Evolutionary conservation across 2,888 invertebrate genomes (phyloP), one percentile per base, ranked within the genome.

Genomic region (Chaitophorus viminalis): DNA sequence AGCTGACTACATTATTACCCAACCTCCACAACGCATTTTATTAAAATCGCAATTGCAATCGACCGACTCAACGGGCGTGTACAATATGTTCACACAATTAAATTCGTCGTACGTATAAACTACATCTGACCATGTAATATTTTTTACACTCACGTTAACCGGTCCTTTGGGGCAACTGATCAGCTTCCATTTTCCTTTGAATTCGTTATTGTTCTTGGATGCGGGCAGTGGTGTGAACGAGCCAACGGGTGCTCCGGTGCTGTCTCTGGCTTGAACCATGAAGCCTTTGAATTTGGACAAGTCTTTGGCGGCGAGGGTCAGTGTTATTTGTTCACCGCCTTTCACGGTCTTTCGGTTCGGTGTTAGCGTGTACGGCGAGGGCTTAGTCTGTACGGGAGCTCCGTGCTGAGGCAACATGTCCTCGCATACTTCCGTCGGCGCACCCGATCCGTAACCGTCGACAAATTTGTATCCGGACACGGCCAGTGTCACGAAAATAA

Each of bases 331-430:
- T 29, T 83, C 89, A 29, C 88, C 84, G 0, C 70, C 52, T 17
- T 82, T 84, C 25, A 88, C 68, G 25, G 88, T 72, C 17, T 88
- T 89, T 0, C 83, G 76, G 65, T 89, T 89, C 4, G 77, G 33
- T 2, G 88, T 79, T 8, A 89, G n/a, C 11, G 82, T 65, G 75
- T 89, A 89, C 0, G 89, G 89, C 2, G 88, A 88, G 0, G 54
- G 46, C n/a, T 3, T 46, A 21, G 82, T 78, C 52, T 88, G 74
- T 0, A n/a, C 72, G 0, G 79, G 70, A 0, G 92, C 91, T 0
- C 93, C 94, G 91, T 95, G 95, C 90, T 94, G 93, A 0, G 95
- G 95, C 14, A 93, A 92, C 93, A 95, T 94, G 91, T 94, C 94
- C n/a, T 91, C 91, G 91, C 95, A 95, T 46, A 94, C 93, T 72